A percentile compares a stretch with the other conserved stretches of the same genome.
phyloP scores from a whole-genome alignment of 1,140 invertebrate genomes.

The Ctenoplectra terminalis region DNA sequence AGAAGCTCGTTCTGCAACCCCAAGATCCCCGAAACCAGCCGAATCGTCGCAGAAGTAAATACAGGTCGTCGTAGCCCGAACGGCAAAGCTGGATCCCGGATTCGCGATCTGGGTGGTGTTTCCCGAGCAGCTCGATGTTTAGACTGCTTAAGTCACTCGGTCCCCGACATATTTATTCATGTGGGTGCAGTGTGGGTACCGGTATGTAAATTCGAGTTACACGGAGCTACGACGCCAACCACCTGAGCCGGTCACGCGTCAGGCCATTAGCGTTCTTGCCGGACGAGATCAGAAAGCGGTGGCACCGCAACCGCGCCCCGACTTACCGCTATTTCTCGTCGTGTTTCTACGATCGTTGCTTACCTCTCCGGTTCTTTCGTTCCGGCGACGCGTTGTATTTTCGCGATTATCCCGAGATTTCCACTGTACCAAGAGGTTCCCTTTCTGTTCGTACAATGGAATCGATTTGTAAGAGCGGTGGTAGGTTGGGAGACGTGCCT shows the following conservation, averaged over 20 bases:
- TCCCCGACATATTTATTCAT: constrained; percentile 71
- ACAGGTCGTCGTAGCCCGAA: neutral
- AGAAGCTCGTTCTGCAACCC: neutral
- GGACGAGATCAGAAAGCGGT: constrained; percentile 41
- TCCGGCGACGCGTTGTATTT: neutral
- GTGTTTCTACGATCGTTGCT: no score
- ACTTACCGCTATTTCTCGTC: neutral
- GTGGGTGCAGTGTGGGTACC: constrained; percentile 55
- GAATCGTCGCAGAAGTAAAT: constrained; percentile 19
- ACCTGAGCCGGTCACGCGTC: constrained; percentile 64
- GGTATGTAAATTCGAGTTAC: constrained; percentile 74
- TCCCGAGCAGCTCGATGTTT: constrained; percentile 58
- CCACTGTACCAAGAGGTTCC: neutral
- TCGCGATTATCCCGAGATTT: neutral
- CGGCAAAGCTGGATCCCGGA: constrained; percentile 31
- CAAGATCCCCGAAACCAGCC: neutral
- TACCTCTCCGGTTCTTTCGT: neutral
- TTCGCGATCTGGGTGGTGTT: constrained; percentile 16
- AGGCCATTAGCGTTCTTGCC: constrained; percentile 57
- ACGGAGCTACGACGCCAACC: constrained; percentile 37
- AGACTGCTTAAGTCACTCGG: constrained; percentile 70
- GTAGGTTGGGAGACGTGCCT: no score
- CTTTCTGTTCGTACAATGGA: neutral
- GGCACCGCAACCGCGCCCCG: neutral
- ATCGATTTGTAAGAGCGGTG: no score